Evolutionary conservation across 2,797 vertebrate species (phyloP), one percentile per base, ranked within the genome.

Genomic region (Sylvia borin): DNA sequence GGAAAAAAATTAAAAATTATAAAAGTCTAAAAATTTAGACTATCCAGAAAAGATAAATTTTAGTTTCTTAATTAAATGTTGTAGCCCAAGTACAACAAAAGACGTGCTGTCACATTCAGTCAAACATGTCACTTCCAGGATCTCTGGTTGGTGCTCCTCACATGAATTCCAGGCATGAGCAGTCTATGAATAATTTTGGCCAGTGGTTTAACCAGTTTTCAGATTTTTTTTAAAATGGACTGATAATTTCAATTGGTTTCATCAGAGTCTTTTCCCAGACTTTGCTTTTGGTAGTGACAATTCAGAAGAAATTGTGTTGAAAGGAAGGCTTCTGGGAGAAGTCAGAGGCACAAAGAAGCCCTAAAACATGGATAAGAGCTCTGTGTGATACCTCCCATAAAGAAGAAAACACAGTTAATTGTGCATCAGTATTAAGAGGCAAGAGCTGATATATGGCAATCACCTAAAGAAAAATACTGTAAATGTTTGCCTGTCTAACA

Each of bases 1-100:
- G 8, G 17, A 14, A 62, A 29, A 29, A 40, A 17, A 8, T 0
- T 7, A 3, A 14, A 50, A 48, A 9, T 32, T 2, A 14, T 13
- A 42, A 11, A 11, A 27, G 34, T 34, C 12, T 40, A 53, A 58
- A 71, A 47, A 32, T 62, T 70, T 53, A 75, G 5, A 31, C 9
- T 51, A 31, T 13, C 7, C 5, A 38, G 17, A 76, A 10, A 72
- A 77, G 5, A 77, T 5, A 48, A 22, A 26, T 64, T 88, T 92
- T 50, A 12, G 2, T 24, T 83, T 80, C 29, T 80, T 77, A 70
- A 36, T 38, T 67, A 53, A 70, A 3, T 43, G 3, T 36, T 71
- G 7, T 9, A 9, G 7, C 7, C 19, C 54, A 93, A 71, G 9
- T 45, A 17, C 34, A 58, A 26, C 6, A 8, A 42, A 86, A 26